These are phyloP conservation scores for Chrysopa pallens DNA, from an alignment of 1,140 invertebrate species.

Conservation along the genomic window DNA sequence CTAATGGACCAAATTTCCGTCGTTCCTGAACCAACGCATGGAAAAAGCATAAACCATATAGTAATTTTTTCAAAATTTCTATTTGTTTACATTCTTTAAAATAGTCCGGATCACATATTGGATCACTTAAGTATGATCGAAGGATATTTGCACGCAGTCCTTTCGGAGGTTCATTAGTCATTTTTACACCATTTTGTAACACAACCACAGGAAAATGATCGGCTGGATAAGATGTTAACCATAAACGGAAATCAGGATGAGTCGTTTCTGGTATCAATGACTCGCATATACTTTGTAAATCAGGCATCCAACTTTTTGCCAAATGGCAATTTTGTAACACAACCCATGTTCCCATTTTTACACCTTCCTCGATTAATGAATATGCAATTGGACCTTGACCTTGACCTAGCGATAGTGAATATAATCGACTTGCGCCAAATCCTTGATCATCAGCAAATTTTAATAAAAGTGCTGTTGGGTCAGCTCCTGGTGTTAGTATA, in stretches of 20 bases:
- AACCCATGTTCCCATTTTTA: slow-evolving; percentile 74
- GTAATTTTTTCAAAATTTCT: slow-evolving; percentile 63
- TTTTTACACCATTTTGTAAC: slow-evolving; percentile 87
- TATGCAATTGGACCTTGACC: slow-evolving; percentile 84
- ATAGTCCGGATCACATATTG: slow-evolving; percentile 72
- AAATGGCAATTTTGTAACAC: slow-evolving; percentile 92
- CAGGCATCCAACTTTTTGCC: slow-evolving; percentile 85
- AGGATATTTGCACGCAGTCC: slow-evolving; percentile 53
- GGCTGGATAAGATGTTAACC: slow-evolving; percentile 86
- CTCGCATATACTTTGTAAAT: slow-evolving; percentile 66
- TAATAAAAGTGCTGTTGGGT: slow-evolving; percentile 69
- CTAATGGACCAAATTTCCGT: slow-evolving; percentile 78
- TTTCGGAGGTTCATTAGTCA: slow-evolving; percentile 89
- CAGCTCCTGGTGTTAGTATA: slow-evolving; percentile 78
- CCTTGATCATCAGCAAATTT: slow-evolving; percentile 87
- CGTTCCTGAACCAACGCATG: slow-evolving; percentile 85
- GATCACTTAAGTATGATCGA: slow-evolving; percentile 70
- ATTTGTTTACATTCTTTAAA: slow-evolving; percentile 67
- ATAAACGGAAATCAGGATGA: slow-evolving; percentile 78
- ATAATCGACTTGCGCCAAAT: slow-evolving; percentile 62
- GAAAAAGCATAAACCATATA: slow-evolving; percentile 87
- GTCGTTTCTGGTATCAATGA: slow-evolving; percentile 54
- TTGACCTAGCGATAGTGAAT: slow-evolving; percentile 82
- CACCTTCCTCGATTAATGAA: slow-evolving; percentile 69
- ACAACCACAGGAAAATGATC: slow-evolving; percentile 81